A percentile compares a stretch with the other conserved stretches of the same genome.
Conservation (phyloP, 2,888 invertebrate species). For the Acleris emargana region DNA sequence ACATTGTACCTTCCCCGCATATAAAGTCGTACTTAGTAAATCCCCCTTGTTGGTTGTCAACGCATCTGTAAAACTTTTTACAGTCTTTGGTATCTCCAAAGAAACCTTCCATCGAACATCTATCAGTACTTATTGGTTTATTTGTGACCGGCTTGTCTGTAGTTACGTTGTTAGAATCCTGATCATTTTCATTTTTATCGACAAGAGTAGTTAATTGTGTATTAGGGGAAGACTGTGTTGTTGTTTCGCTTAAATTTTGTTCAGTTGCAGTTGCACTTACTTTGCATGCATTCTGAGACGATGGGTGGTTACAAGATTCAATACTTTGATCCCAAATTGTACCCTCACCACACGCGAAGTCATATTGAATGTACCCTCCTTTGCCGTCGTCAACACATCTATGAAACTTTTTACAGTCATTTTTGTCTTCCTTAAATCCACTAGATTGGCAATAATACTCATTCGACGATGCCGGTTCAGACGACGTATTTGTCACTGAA, state of each 20-base stretch:
- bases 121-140: constrained; percentile 15
- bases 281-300: constrained; percentile 30
- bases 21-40: constrained; percentile 76
- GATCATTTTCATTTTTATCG: constrained; percentile 13
- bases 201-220: background rate
- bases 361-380: constrained; percentile 85
- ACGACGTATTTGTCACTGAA: constrained; percentile 34
- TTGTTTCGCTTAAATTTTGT: constrained; percentile 8
- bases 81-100: constrained; percentile 78
- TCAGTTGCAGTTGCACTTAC: constrained; percentile 8
- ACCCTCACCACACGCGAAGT: constrained; percentile 88
- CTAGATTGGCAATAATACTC: constrained; percentile 75
- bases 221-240: constrained; percentile 21
- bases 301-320: constrained; percentile 68
- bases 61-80: constrained; percentile 84
- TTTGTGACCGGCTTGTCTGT: constrained; percentile 2
- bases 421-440: constrained; percentile 87
- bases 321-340: constrained; percentile 85
- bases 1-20: constrained; percentile 83
- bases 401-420: constrained; percentile 88
- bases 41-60: constrained; percentile 64
- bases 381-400: constrained; percentile 86
- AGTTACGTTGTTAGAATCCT: constrained; percentile 2
- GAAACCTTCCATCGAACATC: constrained; percentile 61
- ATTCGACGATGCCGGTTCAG: constrained; percentile 32